Base-by-base conservation (phyloP, 2,888 invertebrate genomes). In the Amiota communis region DNA sequence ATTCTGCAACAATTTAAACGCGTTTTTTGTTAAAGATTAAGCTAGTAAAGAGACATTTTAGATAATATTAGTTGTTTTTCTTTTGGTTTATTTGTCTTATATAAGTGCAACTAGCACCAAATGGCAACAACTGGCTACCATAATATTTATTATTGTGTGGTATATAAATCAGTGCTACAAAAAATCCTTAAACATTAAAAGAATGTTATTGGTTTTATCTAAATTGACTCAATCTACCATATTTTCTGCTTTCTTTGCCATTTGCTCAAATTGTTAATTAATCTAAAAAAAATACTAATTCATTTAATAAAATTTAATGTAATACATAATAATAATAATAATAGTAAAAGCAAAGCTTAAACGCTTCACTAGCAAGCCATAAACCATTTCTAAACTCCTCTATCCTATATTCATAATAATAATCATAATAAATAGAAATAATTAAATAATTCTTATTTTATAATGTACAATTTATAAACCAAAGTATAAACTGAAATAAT, bases 1-100 rank as follows among this genome's bases (percentile, higher is more conserved):
- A 90, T 91, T 73, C 87, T 93, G 75, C 90, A 91, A 51, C 92
- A 91, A 81, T 94, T 94, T 83, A 91, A 90, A 78, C 85, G 88
- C 63, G 67, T 80, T 17, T 90, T 89, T 79, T 87, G 85, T 78
- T 78, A 78, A 53, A 76, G 75, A 73, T 49, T 20, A 48, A 15
- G 10, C 17, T 48, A 20, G 59, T 20, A 15, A 15, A 59, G 20
- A 59, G 11, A 1, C 15, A 20, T 9, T n/a, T 17, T 15, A 57
- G 15, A 57, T 3, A 0, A 65, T 0, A 17, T 48, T 10, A 1
- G n/a, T 48, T 17, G 48, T 49, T 65, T 65, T 48, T 15, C 23
- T 59, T 59, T 17, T 11, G 17, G 12, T 59, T 13, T 8, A 20
- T 59, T 59, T 59, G 17, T 20, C 23, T 56, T 56, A 59, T n/a